These are phyloP conservation scores for Danio aesculapii DNA, from an alignment of 2,797 vertebrate genomes.

Conservation along the genomic window DNA sequence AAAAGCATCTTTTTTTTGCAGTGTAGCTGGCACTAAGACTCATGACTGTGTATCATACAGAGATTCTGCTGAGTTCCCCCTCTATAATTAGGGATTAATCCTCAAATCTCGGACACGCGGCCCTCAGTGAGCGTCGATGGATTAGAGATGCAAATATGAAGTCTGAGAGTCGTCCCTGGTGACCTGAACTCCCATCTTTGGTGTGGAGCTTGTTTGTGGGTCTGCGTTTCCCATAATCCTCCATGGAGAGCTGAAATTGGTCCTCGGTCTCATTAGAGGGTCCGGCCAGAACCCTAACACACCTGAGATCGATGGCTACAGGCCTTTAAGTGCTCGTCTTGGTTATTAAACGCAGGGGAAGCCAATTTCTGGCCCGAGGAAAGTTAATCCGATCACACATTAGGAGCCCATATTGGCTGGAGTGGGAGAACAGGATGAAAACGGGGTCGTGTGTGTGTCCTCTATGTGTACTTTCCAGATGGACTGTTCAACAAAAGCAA, in stretches of 20 bases:
- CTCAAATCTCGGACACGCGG: constrained; percentile 3
- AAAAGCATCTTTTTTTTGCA: too few species aligned
- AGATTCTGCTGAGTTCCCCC: constrained; percentile 10
- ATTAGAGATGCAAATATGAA: constrained; percentile 62
- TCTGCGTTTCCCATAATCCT: constrained; percentile 37
- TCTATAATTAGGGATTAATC: constrained; percentile 46
- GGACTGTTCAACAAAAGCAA: constrained; percentile 30
- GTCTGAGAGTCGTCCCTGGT: constrained; percentile 48
- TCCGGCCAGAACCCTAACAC: constrained; percentile 55
- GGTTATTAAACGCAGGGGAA: constrained; percentile 80
- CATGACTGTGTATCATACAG: too few species aligned
- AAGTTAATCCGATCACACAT: constrained; percentile 79
- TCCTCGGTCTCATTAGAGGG: constrained; percentile 72
- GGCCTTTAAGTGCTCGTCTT: constrained; percentile 70
- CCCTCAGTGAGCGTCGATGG: constrained; percentile 22
- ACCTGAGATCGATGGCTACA: constrained; percentile 76
- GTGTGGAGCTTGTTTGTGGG: constrained; percentile 42
- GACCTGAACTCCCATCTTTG: constrained; percentile 49
- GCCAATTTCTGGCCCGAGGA: constrained; percentile 67
- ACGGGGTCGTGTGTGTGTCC: constrained; percentile 63
- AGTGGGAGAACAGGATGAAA: constrained; percentile 33
- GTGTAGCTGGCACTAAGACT: too few species aligned
- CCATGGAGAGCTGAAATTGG: constrained; percentile 56
- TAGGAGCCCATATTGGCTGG: constrained; percentile 67
- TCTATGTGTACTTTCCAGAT: constrained; percentile 8